phyloP scores from a whole-genome alignment of 2,888 invertebrate genomes.

The Hypomecis atomaria region DNA sequence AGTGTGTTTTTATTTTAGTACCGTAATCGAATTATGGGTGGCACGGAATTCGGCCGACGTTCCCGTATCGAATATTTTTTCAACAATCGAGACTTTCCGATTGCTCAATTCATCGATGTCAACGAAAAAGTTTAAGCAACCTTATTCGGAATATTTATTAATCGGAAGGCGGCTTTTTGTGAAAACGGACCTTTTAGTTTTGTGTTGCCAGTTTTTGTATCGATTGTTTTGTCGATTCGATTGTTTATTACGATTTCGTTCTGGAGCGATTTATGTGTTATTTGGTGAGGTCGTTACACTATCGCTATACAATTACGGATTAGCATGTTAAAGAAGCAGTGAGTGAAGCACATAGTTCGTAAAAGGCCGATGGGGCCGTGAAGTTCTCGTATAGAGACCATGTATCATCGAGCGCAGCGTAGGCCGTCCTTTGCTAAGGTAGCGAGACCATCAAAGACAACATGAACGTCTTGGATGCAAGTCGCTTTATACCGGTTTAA shows the following conservation, averaged over 20 bases:
- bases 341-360: too few relatives aligned
- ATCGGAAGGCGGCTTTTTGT: conserved; percentile 44
- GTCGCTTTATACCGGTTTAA: too few relatives aligned
- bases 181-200: conserved; percentile 34
- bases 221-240: conserved; percentile 35
- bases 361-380: too few relatives aligned
- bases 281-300: conserved; percentile 12
- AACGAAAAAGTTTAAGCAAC: conserved; percentile 44
- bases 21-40: conserved; percentile 24
- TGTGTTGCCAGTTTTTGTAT: conserved; percentile 30
- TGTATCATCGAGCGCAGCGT: too few relatives aligned
- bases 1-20: not conserved
- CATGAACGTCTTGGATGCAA: too few relatives aligned
- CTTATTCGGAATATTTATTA: conserved; percentile 49
- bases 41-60: conserved; percentile 17
- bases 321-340: too few relatives aligned
- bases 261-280: conserved; percentile 28
- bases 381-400: too few relatives aligned
- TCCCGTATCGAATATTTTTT: conserved; percentile 37
- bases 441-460: too few relatives aligned
- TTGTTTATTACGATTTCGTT: conserved; percentile 31
- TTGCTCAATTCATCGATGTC: conserved; percentile 48
- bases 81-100: conserved; percentile 38
- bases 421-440: too few relatives aligned
- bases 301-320: too few relatives aligned